A percentile compares a stretch with the other conserved stretches of the same genome.
phyloP scores from a whole-genome alignment of 2,888 invertebrate species.

The Petrolisthes cinctipes region DNA sequence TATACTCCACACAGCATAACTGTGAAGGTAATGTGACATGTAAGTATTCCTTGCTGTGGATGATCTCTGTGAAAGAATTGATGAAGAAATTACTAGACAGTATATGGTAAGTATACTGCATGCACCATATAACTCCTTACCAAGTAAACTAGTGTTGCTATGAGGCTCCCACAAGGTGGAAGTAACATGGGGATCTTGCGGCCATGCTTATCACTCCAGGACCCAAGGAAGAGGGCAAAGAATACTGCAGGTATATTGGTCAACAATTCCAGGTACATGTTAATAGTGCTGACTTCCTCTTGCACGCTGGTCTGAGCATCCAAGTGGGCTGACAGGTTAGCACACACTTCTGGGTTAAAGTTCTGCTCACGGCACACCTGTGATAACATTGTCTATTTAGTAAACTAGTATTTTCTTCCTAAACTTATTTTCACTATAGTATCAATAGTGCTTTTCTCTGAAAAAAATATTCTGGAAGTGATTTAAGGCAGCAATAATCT shows the following conservation, averaged over 20 bases:
- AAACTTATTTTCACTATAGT: too few relatives aligned
- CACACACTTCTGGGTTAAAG: slow-evolving; percentile 29
- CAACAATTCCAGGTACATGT: slow-evolving; percentile 45
- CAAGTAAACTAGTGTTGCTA: slow-evolving; percentile 30
- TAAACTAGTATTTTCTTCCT: too few relatives aligned
- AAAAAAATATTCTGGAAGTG: too few relatives aligned
- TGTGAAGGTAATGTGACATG: too few relatives aligned
- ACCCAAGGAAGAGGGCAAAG: slow-evolving; percentile 51
- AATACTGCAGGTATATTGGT: slow-evolving; percentile 40
- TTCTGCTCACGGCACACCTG: slow-evolving; percentile 34
- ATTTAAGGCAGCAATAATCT: too few relatives aligned
- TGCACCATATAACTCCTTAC: slow-evolving; percentile 18
- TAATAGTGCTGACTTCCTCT: slow-evolving; percentile 8
- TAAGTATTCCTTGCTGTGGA: neutral
- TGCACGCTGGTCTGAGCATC: slow-evolving; percentile 36
- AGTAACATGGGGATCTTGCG: slow-evolving; percentile 50
- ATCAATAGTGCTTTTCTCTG: too few relatives aligned
- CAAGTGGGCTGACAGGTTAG: slow-evolving; percentile 35
- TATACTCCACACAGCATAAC: too few relatives aligned
- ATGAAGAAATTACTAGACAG: neutral
- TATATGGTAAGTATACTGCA: neutral
- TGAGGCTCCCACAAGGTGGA: slow-evolving; percentile 32
- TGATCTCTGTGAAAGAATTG: neutral
- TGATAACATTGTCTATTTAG: too few relatives aligned
- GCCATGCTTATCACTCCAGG: slow-evolving; percentile 61